Evolutionary conservation across 2,113 vertebrate species (phyloP).

Genomic region (Epinephelus cyanopodus): DNA sequence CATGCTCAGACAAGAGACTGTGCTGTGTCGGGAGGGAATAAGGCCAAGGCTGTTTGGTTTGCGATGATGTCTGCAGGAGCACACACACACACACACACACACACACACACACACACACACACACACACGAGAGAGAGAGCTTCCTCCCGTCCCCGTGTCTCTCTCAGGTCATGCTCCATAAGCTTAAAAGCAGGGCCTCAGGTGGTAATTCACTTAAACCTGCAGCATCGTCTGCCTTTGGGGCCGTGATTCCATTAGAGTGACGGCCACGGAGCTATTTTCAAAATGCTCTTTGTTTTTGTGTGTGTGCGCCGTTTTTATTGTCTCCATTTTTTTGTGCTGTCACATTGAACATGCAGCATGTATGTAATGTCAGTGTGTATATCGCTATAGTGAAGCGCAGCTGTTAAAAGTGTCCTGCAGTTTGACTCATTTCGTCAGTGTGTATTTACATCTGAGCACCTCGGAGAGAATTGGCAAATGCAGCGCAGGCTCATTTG

Average conservation of each 20-base stretch:
- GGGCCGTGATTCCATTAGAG: constrained; percentile 58
- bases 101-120: neutral
- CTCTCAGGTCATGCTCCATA: constrained; percentile 59
- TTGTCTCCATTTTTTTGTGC: fast-evolving
- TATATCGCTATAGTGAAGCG: neutral
- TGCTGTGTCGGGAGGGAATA: constrained; percentile 16
- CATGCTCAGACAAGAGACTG: constrained; percentile 40
- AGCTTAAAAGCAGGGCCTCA: constrained; percentile 73
- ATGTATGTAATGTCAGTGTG: neutral
- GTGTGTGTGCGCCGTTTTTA: neutral
- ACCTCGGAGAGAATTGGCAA: constrained; percentile 9
- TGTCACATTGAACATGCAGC: neutral
- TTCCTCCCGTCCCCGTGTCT: neutral
- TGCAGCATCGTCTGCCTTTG: constrained; percentile 48
- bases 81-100: constrained; percentile 24
- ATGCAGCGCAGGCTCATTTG: constrained; percentile 52
- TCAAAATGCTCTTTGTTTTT: constrained; percentile 25
- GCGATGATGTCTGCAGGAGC: constrained; percentile 22
- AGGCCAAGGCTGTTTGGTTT: constrained; percentile 47
- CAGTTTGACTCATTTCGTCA: neutral
- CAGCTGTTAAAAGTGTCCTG: constrained; percentile 39
- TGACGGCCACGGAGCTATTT: constrained; percentile 26
- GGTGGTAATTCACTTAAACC: constrained; percentile 80
- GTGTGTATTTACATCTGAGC: constrained; percentile 43
- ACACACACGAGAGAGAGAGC: too few species aligned